A percentile compares a stretch with the other conserved stretches of the same genome.
Evolutionary conservation across 2,888 invertebrate species (phyloP).

Genomic region (Diloba caeruleocephala): DNA sequence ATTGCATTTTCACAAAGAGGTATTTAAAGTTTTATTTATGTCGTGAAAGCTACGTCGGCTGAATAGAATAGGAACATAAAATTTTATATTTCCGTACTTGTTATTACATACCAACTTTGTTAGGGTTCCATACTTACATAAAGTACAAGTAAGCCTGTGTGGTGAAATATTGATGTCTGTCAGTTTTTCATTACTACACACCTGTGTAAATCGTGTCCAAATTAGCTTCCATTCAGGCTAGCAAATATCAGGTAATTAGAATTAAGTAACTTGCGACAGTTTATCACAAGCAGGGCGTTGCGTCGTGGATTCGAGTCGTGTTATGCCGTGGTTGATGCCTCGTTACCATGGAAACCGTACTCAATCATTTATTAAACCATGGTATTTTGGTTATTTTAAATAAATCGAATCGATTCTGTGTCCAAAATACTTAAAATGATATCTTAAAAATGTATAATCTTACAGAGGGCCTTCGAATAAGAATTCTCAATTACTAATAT

Average conservation of each 20-base stretch:
- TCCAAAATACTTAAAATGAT: too few relatives aligned
- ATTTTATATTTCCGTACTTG: constrained; percentile 42
- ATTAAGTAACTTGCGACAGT: constrained; percentile 55
- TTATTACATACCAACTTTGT: constrained; percentile 16
- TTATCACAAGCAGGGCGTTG: constrained; percentile 48
- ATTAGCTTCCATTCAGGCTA: constrained; percentile 6
- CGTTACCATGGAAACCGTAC: constrained; percentile 44
- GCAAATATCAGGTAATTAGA: constrained; percentile 46
- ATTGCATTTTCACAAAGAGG: constrained; percentile 35
- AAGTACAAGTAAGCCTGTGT: background rate
- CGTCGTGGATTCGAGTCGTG: constrained; percentile 33
- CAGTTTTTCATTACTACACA: too few relatives aligned
- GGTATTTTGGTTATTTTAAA: background rate
- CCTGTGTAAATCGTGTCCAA: too few relatives aligned
- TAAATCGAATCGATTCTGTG: too few relatives aligned
- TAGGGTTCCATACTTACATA: constrained; percentile 9
- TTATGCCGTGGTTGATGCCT: constrained; percentile 32
- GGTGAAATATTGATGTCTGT: background rate
- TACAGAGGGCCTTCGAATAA: too few relatives aligned
- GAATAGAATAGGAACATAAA: constrained; percentile 44
- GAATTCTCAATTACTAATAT: too few relatives aligned
- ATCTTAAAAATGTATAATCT: too few relatives aligned
- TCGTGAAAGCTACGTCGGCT: constrained; percentile 34
- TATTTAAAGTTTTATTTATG: constrained; percentile 41
- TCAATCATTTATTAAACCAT: constrained; percentile 26